These are phyloP conservation scores for Tragelaphus imberbis DNA, from an alignment of 2,113 vertebrate genomes.

Conservation along the genomic window DNA sequence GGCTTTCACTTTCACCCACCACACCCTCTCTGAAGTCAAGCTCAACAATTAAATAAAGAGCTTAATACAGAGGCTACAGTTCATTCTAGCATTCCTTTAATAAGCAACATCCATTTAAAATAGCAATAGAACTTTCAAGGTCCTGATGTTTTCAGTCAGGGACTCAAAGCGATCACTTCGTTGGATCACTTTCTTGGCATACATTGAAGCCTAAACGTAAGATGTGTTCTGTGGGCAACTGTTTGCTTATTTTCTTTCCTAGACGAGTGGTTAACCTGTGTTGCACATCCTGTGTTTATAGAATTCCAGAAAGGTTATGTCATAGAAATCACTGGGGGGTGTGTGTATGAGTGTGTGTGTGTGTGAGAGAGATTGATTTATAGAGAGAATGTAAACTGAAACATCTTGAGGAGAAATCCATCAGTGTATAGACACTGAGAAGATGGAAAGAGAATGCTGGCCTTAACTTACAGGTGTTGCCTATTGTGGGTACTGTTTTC, in stretches of 20 bases:
- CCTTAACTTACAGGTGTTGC: neutral
- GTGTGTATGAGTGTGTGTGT: neutral
- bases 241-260: conserved; percentile 80
- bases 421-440: neutral
- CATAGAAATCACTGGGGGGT: conserved; percentile 63
- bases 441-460: neutral
- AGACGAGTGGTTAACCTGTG: conserved; percentile 76
- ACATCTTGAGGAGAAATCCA: conserved; percentile 62
- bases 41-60: neutral
- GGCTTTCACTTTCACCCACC: neutral
- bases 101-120: conserved; percentile 52
- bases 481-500: conserved; percentile 2
- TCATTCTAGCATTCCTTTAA: conserved; percentile 31
- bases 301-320: conserved; percentile 80
- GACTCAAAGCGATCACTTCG: conserved; percentile 38
- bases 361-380: conserved; percentile 48
- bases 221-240: conserved; percentile 75
- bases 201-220: conserved; percentile 53
- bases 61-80: conserved; percentile 32
- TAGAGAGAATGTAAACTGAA: conserved; percentile 56
- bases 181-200: conserved; percentile 72
- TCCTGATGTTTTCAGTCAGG: conserved; percentile 50
- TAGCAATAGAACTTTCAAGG: conserved; percentile 44
- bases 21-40: conserved; percentile 33
- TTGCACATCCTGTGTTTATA: conserved; percentile 80